Evolutionary conservation across 2,888 invertebrate species (phyloP), one percentile per base, ranked within the genome.

Genomic region (Oxytorus armatus): DNA sequence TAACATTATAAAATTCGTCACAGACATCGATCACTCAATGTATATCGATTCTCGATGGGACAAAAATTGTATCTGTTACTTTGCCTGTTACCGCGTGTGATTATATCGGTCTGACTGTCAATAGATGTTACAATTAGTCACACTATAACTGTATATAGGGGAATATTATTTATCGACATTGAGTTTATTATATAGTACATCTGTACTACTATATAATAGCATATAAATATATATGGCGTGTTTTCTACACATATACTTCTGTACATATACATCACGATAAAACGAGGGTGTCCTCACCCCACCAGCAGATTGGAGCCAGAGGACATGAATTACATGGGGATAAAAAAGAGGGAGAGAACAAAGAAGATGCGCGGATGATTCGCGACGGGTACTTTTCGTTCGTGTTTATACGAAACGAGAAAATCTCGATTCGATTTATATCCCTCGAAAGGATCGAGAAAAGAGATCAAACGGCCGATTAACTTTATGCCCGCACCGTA

Each of bases 381-480:
- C 73, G 61, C 66, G 44, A 23, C 42, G n/a, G 74, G 65, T 25
- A 42, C 36, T 74, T 74, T 49, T 55, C 65, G 44, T 55, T 68
- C 73, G 36, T 68, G 61, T 59, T 78, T 53, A 68, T 68, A 61
- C 36, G 53, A 53, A n/a, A n/a, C n/a, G n/a, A 51, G 39, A 53
- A 72, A 51, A 72, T 77, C 10, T 42, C 59, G 36, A n/a, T 55
- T 72, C 39, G 63, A 61, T 53, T 53, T 51, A n/a, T n/a, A 33
- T 47, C 69, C 44, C 29, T 53, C 70, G 57, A 10, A 49, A 44
- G 36, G 21, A 44, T 44, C 8, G 55, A 23, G 55, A 23, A 47
- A 72, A 63, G 74, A 87, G 87, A 89, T 88, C 84, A 83, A 84
- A 84, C 70, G 77, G 33, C 42, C 85, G 87, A 89, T 89, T 88